Conservation (phyloP, 2,797 vertebrate species). For the Percopsis omiscomaycus region DNA sequence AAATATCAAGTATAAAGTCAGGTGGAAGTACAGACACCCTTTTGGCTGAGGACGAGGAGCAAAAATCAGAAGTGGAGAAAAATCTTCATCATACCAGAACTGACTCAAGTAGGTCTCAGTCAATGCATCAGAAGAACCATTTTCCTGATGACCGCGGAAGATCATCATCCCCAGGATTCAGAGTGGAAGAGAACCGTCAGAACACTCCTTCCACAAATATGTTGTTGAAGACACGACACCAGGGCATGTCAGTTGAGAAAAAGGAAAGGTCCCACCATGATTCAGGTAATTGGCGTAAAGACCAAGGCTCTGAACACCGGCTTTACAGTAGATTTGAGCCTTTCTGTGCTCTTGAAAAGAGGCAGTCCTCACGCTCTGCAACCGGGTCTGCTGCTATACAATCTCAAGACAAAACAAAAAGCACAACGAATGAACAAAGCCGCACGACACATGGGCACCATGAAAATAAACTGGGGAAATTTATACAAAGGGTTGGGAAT, state of each 20-base stretch:
- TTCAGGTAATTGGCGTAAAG: slow-evolving; percentile 53
- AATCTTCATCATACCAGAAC: slow-evolving; percentile 61
- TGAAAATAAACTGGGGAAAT: slow-evolving; percentile 91
- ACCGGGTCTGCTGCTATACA: slow-evolving; percentile 40
- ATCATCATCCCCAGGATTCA: slow-evolving; percentile 84
- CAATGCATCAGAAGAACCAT: slow-evolving; percentile 67
- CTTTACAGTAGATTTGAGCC: slow-evolving; percentile 89
- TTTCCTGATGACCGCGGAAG: slow-evolving; percentile 67
- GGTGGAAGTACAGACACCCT: slow-evolving; percentile 85
- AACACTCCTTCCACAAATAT: slow-evolving; percentile 31
- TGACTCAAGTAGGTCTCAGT: slow-evolving; percentile 72
- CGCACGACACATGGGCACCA: slow-evolving; percentile 75
- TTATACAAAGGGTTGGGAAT: slow-evolving; percentile 89
- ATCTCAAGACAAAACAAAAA: slow-evolving; percentile 73
- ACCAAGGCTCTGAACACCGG: slow-evolving; percentile 70
- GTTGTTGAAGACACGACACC: slow-evolving; percentile 34
- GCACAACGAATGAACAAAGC: slow-evolving; percentile 58
- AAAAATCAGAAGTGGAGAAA: slow-evolving; percentile 59
- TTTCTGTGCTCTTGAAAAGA: slow-evolving; percentile 79
- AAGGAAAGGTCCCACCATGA: slow-evolving; percentile 47
- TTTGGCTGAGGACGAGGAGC: slow-evolving; percentile 79
- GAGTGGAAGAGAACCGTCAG: slow-evolving; percentile 82
- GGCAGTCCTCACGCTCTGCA: slow-evolving; percentile 29
- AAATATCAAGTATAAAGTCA: slow-evolving; percentile 77
- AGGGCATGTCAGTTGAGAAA: slow-evolving; percentile 11